Conservation (phyloP, 2,888 invertebrate genomes). For the Plutella xylostella region DNA sequence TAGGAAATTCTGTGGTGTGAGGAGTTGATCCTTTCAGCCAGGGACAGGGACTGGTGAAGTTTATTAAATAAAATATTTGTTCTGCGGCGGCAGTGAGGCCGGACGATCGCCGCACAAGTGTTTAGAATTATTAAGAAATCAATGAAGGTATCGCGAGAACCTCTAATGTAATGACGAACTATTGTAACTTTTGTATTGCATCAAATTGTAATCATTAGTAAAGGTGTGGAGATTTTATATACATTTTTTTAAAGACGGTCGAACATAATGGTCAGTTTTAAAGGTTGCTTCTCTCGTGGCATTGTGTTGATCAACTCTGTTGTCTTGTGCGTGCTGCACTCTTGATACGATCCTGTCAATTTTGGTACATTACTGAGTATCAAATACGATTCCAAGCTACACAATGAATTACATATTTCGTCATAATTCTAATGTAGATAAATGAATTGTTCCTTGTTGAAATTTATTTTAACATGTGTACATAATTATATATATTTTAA, state of each 20-base stretch:
- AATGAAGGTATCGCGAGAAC: not conserved
- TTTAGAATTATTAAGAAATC: slow-evolving; percentile 24
- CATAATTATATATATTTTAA: slow-evolving; percentile 46
- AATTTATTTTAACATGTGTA: slow-evolving; percentile 46
- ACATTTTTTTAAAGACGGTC: slow-evolving; percentile 49
- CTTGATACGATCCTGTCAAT: no score
- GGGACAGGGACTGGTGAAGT: slow-evolving; percentile 52
- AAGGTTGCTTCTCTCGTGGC: slow-evolving; percentile 59
- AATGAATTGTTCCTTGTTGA: slow-evolving; percentile 43
- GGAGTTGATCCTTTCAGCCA: slow-evolving; percentile 60
- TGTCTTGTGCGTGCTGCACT: no score
- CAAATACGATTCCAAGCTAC: not conserved
- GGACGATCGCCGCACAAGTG: slow-evolving; percentile 20
- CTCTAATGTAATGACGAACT: slow-evolving; percentile 31
- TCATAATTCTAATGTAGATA: slow-evolving; percentile 25
- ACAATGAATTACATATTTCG: slow-evolving; percentile 9
- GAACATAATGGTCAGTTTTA: slow-evolving; percentile 44
- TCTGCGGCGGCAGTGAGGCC: not conserved
- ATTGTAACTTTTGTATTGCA: slow-evolving; percentile 58
- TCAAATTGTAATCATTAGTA: slow-evolving; percentile 46
- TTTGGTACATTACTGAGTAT: not conserved
- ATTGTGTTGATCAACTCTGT: slow-evolving; percentile 34
- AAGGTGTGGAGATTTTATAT: slow-evolving; percentile 65
- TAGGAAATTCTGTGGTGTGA: slow-evolving; percentile 67
- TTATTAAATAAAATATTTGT: slow-evolving; percentile 14